Base-by-base conservation (phyloP, 2,797 vertebrate species). In the Platyrinchus mystaceus region DNA sequence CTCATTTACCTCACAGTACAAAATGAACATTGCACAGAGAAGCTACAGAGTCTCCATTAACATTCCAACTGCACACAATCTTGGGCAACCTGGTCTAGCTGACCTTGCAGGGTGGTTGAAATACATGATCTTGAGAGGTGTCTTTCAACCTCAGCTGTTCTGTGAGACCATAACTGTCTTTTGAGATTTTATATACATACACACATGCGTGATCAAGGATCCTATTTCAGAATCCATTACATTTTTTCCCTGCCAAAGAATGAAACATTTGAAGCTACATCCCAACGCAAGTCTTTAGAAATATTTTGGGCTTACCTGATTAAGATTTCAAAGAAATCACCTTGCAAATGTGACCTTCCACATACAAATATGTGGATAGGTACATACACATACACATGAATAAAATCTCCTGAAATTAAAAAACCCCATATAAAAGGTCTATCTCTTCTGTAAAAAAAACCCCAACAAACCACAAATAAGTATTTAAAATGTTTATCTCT, bases 311-410 rank as follows among this genome's bases (percentile, higher is more conserved):
- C 34, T 68, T 53, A 67, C 18, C 6, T 32, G 34, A 28, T 70
- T 73, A 5, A 76, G 32, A 39, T 87, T 83, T 91, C 34, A 77
- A 79, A 81, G n/a, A 70, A 91, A 88, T 30, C 60, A 85, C 46
- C 32, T 46, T 36, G 58, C 30, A 74, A 74, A 80, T 28, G 6
- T 50, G 37, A 68, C 21, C 60, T 77, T 82, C 10, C 32, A 50
- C 19, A 76, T 8, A 58, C 17, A 46, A 8, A 2, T 36, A 55
- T 1, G 0, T 13, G 9, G 47, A 47, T 2, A 75, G 14, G 14
- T 60, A 55, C 14, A 14, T 14, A 52, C 4, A 39, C 2, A 14
- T 0, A 52, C 5, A 39, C 2, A 14, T 0, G 1, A 8, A 36
- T 63, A 79, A 64, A 60, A 49, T 44, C 19, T 70, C 75, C 37